Evolutionary conservation across 2,113 vertebrate species (phyloP), one percentile per base, ranked within the genome.

Genomic region (Ptychochromis oligacanthus): DNA sequence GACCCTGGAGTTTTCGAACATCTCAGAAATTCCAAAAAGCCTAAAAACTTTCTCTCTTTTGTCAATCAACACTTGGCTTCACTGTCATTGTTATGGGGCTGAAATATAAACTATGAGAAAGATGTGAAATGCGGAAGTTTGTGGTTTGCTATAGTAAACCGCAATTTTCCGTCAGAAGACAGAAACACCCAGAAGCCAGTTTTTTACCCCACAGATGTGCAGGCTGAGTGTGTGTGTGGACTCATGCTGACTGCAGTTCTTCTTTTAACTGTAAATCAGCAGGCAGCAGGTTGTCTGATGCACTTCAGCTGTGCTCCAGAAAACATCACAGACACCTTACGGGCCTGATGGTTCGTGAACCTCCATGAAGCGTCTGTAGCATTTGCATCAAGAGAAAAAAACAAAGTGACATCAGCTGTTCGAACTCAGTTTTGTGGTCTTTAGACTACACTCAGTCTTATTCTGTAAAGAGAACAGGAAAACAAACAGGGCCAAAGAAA

Each of bases 201-300:
- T 13, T 72, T 72, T 31, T 1, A 54, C 67, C 26, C 26, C 57
- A 5, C 28, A 14, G 8, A 67, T 31, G 62, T 70, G 55, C 56
- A 34, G 36, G 20, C 38, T 36, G 78, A 22, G 75, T 38, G 78
- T 81, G 78, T 85, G 72, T 70, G 7, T 54, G 64, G 12, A 61
- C 61, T 82, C 80, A 57, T 79, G 85, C 75, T 82, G 85, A 82
- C 36, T 40, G 0, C 65, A 65, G 75, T 64, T 86, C 80, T 75
- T 82, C 75, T 78, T 74, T n/a, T 6, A 79, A 65, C 58, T 24
- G 18, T 6, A 79, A 57, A 86, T 31, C 58, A 64, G 57, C 80
- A 15, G 72, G 17, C 40, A 5, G n/a, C 1, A 26, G 49, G 65
- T 43, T 7, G 34, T 14, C 61, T 52, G 24, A 12, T 43, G 75